phyloP scores from a whole-genome alignment of 2,888 invertebrate genomes.

The Drosophila seclusa region DNA sequence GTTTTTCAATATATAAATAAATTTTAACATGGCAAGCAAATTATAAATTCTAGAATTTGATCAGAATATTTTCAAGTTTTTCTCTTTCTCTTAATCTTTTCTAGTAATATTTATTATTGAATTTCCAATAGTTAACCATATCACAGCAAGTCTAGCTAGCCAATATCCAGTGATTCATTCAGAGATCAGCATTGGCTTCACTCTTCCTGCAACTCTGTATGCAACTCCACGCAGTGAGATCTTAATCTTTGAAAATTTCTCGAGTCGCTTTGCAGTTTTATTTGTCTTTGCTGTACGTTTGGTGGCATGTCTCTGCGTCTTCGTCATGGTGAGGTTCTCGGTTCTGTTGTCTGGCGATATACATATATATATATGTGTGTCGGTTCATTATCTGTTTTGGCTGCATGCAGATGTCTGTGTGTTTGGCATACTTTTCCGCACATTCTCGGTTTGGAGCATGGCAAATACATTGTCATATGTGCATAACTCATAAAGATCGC shows the following conservation, averaged over 20 bases:
- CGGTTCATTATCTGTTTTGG: conserved; percentile 61
- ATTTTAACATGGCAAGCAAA: background rate
- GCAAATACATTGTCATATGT: conserved; percentile 66
- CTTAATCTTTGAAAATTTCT: conserved; percentile 53
- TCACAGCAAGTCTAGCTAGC: conserved; percentile 24
- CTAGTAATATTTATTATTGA: background rate
- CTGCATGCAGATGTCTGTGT: conserved; percentile 19
- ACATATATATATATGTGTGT: conserved; percentile 6
- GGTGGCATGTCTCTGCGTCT: conserved; percentile 7
- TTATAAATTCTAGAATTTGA: background rate
- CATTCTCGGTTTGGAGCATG: conserved; percentile 18
- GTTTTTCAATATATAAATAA: background rate
- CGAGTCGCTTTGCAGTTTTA: conserved; percentile 30
- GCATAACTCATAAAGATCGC: conserved; percentile 76
- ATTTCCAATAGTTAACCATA: background rate
- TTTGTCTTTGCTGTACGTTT: conserved; percentile 10
- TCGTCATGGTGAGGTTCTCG: conserved; percentile 21
- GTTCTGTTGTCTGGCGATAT: conserved; percentile 39
- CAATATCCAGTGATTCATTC: conserved; percentile 40
- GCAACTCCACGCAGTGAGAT: conserved; percentile 52
- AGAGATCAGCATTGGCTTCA: conserved; percentile 38
- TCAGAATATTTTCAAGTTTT: background rate
- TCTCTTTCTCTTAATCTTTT: background rate
- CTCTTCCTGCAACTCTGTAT: conserved; percentile 59
- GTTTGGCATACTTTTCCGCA: conserved; percentile 71